phyloP scores from a whole-genome alignment of 2,888 invertebrate species.

The Cheilosia scutellata region DNA sequence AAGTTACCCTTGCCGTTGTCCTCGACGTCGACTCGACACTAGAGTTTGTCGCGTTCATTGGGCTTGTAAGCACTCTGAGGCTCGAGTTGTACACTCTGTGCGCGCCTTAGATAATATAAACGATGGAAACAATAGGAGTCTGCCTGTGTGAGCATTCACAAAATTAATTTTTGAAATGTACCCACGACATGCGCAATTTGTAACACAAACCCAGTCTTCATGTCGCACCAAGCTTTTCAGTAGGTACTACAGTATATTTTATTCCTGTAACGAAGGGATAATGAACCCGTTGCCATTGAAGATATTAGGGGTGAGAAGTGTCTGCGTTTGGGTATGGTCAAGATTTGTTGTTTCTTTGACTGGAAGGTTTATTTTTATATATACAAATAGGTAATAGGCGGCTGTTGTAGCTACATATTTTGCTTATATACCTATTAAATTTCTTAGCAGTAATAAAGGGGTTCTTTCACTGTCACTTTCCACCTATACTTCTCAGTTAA shows the following conservation, averaged over 20 bases:
- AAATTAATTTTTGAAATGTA: conserved; percentile 73
- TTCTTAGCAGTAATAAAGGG: conserved; percentile 20
- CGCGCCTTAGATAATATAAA: conserved; percentile 68
- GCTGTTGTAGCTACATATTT: conserved; percentile 40
- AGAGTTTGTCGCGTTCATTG: conserved; percentile 73
- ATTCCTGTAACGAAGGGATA: conserved; percentile 76
- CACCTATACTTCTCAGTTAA: conserved; percentile 23
- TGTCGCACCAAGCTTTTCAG: conserved; percentile 73
- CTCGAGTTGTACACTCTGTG: conserved; percentile 56
- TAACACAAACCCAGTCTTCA: conserved; percentile 84
- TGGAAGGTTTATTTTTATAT: conserved; percentile 41
- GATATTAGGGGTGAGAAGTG: conserved; percentile 68
- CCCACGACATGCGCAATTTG: conserved; percentile 84
- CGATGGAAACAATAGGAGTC: conserved; percentile 72
- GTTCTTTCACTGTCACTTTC: conserved; percentile 60
- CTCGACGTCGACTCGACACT: conserved; percentile 59
- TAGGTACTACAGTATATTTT: conserved; percentile 66
- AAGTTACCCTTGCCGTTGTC: conserved; percentile 74
- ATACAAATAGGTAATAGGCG: conserved; percentile 41
- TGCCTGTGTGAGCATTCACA: conserved; percentile 75
- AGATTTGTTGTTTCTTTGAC: conserved; percentile 78
- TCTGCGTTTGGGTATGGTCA: conserved; percentile 83
- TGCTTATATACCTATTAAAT: conserved; percentile 36
- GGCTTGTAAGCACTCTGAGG: conserved; percentile 72
- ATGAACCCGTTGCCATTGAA: conserved; percentile 78